Evolutionary conservation across 2,888 invertebrate genomes (phyloP).

Genomic region (Parasteatoda lunata): DNA sequence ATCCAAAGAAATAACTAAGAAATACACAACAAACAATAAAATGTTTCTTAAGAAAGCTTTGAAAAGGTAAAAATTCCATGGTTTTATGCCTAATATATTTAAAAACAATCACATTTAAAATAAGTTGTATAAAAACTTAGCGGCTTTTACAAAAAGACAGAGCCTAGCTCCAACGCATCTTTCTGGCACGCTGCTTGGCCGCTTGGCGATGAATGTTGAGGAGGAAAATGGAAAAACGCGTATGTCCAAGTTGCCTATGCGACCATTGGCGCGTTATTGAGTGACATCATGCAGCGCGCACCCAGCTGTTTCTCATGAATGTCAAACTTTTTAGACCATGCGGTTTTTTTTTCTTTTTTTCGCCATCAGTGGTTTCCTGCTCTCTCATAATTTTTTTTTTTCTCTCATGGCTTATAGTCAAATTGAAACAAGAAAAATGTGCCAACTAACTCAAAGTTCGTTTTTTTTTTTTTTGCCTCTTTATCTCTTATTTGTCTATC

Average conservation of each 20-base stretch:
- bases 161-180: neutral
- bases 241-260: neutral
- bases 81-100: conserved; percentile 21
- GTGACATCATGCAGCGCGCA: conserved; percentile 39
- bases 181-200: conserved; percentile 12
- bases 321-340: conserved; percentile 32
- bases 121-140: conserved; percentile 11
- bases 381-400: neutral
- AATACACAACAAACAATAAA: conserved; percentile 11
- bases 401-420: too few species aligned
- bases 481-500: too few species aligned
- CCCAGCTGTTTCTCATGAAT: conserved; percentile 61
- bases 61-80: conserved; percentile 8
- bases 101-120: conserved; percentile 7
- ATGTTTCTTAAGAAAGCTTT: neutral
- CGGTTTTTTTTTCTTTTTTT: conserved; percentile 22
- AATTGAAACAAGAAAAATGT: too few species aligned
- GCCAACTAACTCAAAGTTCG: too few species aligned
- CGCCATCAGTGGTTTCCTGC: conserved; percentile 29
- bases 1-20: neutral
- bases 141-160: neutral
- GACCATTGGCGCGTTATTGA: conserved; percentile 41
- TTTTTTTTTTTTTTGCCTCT: too few species aligned
- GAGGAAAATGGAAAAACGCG: neutral
- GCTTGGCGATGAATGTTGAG: neutral